phyloP scores from a whole-genome alignment of 2,888 invertebrate species.

The Watsonalla cultraria region DNA sequence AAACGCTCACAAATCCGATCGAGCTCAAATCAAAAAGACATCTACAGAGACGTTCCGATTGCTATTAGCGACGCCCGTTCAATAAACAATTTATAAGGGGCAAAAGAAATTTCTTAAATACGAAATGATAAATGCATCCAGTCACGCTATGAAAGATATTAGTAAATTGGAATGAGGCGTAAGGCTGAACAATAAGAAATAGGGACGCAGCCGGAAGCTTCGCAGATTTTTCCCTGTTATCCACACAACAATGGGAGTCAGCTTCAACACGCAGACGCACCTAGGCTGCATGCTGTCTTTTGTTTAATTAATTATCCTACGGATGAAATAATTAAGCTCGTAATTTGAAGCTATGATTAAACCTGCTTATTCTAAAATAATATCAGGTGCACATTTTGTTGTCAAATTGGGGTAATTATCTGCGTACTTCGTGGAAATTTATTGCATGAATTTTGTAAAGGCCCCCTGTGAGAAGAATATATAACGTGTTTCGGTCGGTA shows the following conservation, averaged over 20 bases:
- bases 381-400: constrained; percentile 55
- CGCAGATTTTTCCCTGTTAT: constrained; percentile 67
- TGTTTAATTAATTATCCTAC: constrained; percentile 72
- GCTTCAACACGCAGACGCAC: constrained; percentile 56
- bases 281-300: constrained; percentile 57
- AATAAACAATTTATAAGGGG: constrained; percentile 66
- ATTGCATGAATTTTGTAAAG: constrained; percentile 41
- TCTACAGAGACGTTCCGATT: constrained; percentile 49
- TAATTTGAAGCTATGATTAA: constrained; percentile 56
- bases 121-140: constrained; percentile 61
- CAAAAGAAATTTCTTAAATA: constrained; percentile 52
- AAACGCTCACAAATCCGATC: constrained; percentile 70
- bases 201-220: constrained; percentile 53
- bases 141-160: constrained; percentile 57
- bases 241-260: constrained; percentile 59
- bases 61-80: constrained; percentile 68
- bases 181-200: constrained; percentile 49
- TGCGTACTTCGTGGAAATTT: constrained; percentile 40
- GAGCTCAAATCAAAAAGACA: constrained; percentile 69
- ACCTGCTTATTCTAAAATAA: constrained; percentile 48
- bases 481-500: constrained; percentile 36
- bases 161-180: constrained; percentile 55
- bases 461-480: constrained; percentile 30
- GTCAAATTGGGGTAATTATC: constrained; percentile 52
- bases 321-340: constrained; percentile 67